These are phyloP conservation scores for Gymnothorax reevesii DNA, from an alignment of 2,797 vertebrate species.

Conservation along the genomic window DNA sequence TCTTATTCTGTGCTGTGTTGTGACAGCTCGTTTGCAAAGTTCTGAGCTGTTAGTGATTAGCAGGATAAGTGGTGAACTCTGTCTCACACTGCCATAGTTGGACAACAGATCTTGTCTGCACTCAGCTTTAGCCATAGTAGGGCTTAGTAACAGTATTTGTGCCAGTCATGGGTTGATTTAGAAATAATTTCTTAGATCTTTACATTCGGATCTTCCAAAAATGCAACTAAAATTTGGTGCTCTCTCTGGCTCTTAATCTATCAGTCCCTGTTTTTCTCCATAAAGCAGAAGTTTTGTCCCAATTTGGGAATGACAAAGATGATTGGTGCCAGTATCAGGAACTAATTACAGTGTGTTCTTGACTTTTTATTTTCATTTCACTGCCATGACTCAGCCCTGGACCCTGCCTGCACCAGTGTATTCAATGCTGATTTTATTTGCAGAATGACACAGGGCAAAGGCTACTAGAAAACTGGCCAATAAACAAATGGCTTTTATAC, in stretches of 20 bases:
- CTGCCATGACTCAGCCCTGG: not conserved
- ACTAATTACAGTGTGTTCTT: not conserved
- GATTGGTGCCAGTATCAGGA: not conserved
- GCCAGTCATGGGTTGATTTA: not conserved
- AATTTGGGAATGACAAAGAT: constrained; percentile 26
- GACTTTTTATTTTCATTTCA: not conserved
- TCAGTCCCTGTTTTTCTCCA: not conserved
- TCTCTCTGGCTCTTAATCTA: not conserved
- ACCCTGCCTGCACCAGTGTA: not conserved
- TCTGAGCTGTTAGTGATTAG: not conserved
- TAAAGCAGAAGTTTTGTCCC: constrained; percentile 34
- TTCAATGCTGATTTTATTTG: not conserved
- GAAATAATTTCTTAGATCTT: too few relatives aligned
- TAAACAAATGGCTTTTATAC: not conserved
- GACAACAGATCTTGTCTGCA: not conserved
- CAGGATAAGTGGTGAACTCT: not conserved
- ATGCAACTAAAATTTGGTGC: not conserved
- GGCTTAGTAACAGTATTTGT: not conserved
- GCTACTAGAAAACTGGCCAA: not conserved
- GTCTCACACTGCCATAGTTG: not conserved
- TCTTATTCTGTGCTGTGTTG: too few relatives aligned
- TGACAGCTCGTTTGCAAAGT: not conserved
- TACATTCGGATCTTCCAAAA: not conserved
- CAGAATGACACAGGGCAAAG: not conserved
- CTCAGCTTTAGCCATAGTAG: not conserved